A percentile compares a stretch with the other conserved stretches of the same genome.
phyloP scores from a whole-genome alignment of 2,113 vertebrate species.

The Tenebrosternarchus preto region DNA sequence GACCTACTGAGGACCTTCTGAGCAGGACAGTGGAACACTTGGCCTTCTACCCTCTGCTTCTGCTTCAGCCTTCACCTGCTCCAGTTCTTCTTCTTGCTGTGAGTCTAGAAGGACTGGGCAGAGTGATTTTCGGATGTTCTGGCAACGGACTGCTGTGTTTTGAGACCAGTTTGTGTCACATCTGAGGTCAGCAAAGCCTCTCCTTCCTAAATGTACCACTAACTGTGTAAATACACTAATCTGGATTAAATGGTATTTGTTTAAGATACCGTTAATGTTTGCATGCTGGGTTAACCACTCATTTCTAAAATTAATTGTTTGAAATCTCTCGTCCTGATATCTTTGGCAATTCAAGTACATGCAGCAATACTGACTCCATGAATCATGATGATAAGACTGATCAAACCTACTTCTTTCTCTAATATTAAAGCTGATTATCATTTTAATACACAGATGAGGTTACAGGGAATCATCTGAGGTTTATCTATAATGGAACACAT shows the following conservation, averaged over 20 bases:
- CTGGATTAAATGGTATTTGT: not conserved
- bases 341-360: no score
- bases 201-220: not conserved
- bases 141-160: not conserved
- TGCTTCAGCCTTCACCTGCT: not conserved
- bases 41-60: not conserved
- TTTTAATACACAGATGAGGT: no score
- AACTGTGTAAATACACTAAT: not conserved
- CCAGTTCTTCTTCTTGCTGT: not conserved
- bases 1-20: no score
- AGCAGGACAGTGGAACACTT: conserved; percentile 4
- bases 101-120: not conserved
- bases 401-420: no score
- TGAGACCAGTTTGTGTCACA: not conserved
- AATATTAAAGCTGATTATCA: no score
- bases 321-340: no score
- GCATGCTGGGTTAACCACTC: no score
- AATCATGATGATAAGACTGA: no score
- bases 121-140: not conserved
- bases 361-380: no score
- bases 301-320: no score
- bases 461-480: no score
- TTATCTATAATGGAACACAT: no score
- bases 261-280: not conserved
- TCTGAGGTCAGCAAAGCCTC: not conserved